Evolutionary conservation across 2,797 vertebrate species (phyloP), one percentile per base, ranked within the genome.

Genomic region (Myotis pilosus): DNA sequence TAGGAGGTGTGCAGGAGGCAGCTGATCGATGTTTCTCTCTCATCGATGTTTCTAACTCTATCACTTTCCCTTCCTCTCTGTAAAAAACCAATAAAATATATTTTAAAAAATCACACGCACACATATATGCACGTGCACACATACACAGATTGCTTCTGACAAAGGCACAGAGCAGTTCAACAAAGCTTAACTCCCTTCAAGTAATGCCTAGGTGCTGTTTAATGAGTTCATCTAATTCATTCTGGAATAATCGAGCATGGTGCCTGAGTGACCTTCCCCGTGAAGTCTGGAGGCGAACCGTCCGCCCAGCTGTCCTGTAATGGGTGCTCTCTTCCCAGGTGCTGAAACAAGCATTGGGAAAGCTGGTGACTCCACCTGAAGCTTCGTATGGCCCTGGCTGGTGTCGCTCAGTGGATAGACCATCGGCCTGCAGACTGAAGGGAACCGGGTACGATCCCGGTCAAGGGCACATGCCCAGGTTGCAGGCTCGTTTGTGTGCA

Each of bases 181-280:
- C 49, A 82, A 95, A 92, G 11, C 25, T 9, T 85, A 53, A 25
- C 38, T 30, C 86, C 95, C 62, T 89, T 64, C 64, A 41, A 76
- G 8, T 3, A n/a, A 74, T 51, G 55, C 13, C 41, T 76, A 30
- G 4, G 7, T 20, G 72, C 12, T 92, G 36, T 82, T 97, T 87
- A 74, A 79, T 25, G 79, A 87, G n/a, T 49, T 69, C 19, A 22
- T 68, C 22, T 33, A 82, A 85, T 95, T 72, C 64, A n/a, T 64
- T 72, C 53, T 51, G 92, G 49, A 95, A 62, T 9, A 94, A 91
- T 91, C 38, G 55, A 80, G 68, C 57, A 91, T 92, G 51, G 57
- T 66, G n/a, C 23, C 38, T 60, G 38, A 49, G 30, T 0, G 0
- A 8, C 38, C 30, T 66, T 44, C 95, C 28, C 85, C 86, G 1